A percentile compares a stretch with the other conserved stretches of the same genome.
Evolutionary conservation across 2,888 invertebrate species (phyloP).

Genomic region (Toxonevra muliebris): DNA sequence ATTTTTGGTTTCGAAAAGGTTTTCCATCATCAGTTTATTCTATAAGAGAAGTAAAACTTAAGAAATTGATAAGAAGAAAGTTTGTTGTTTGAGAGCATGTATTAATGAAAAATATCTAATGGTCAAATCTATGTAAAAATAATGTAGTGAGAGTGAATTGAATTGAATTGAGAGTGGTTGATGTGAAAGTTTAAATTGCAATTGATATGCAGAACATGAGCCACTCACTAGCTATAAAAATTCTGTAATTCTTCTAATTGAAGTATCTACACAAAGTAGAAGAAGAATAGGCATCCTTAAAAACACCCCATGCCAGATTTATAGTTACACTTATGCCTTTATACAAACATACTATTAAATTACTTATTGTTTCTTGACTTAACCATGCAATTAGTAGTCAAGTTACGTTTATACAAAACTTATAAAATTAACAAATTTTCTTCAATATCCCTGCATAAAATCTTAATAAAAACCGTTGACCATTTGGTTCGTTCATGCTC

Average conservation of each 20-base stretch:
- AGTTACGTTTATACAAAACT: slow-evolving; percentile 13
- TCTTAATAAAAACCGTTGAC: slow-evolving; percentile 18
- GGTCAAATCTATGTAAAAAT: no score
- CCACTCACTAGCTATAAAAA: no score
- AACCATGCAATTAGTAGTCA: slow-evolving; percentile 31
- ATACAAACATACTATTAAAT: background rate
- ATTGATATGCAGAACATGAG: no score
- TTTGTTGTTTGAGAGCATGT: background rate
- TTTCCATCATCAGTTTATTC: background rate
- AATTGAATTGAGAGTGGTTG: no score
- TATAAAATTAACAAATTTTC: slow-evolving; percentile 29
- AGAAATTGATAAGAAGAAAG: background rate
- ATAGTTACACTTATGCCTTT: no score
- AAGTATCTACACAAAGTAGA: no score
- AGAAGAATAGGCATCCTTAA: no score
- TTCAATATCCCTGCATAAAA: slow-evolving; percentile 19
- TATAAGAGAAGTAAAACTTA: background rate
- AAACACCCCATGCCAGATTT: no score
- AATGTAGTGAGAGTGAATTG: no score
- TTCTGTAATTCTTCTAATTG: no score
- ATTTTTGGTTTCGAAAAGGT: background rate
- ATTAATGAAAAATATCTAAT: background rate
- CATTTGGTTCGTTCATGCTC: no score
- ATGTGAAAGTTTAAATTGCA: no score
- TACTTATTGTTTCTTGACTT: background rate